Percentiles rank a stretch among this genome's conserved stretches.
These are phyloP conservation scores for Centropyge bicolor DNA, from an alignment of 2,797 vertebrate species.

Conservation along the genomic window DNA sequence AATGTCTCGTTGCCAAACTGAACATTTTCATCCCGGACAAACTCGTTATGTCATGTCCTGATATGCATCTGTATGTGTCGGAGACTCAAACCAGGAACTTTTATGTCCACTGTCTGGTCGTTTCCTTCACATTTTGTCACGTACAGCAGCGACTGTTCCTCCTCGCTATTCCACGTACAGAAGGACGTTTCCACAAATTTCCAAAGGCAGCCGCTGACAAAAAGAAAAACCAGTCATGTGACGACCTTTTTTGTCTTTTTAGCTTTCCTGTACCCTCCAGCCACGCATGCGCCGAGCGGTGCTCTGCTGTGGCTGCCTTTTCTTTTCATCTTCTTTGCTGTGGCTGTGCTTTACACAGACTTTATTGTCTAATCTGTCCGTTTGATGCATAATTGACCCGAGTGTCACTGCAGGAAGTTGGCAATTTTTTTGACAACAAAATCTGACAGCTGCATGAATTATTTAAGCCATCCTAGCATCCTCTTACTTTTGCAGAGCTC, in stretches of 20 bases:
- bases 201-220: slow-evolving; percentile 50
- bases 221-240: slow-evolving; percentile 74
- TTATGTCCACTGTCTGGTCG: background rate
- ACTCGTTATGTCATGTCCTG: background rate
- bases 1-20: background rate
- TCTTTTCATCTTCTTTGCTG: slow-evolving; percentile 44
- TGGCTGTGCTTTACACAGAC: slow-evolving; percentile 31
- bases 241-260: slow-evolving; percentile 68
- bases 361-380: slow-evolving; percentile 15
- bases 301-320: slow-evolving; percentile 36
- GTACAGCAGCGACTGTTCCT: background rate
- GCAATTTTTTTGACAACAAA: background rate
- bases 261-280: slow-evolving; percentile 32
- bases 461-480: slow-evolving; percentile 24
- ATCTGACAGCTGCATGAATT: slow-evolving; percentile 30
- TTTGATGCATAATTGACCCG: background rate
- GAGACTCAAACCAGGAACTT: slow-evolving; percentile 46
- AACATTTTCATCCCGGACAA: background rate
- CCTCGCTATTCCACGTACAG: slow-evolving; percentile 21
- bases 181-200: slow-evolving; percentile 63
- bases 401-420: slow-evolving; percentile 1
- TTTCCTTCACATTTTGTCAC: background rate
- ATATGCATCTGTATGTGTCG: background rate
- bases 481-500: slow-evolving; percentile 47
- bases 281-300: slow-evolving; percentile 73